Percentiles rank a stretch among this genome's conserved stretches.
Conservation (phyloP, 2,797 vertebrate genomes). For the Typhlichthys eigenmanni region DNA sequence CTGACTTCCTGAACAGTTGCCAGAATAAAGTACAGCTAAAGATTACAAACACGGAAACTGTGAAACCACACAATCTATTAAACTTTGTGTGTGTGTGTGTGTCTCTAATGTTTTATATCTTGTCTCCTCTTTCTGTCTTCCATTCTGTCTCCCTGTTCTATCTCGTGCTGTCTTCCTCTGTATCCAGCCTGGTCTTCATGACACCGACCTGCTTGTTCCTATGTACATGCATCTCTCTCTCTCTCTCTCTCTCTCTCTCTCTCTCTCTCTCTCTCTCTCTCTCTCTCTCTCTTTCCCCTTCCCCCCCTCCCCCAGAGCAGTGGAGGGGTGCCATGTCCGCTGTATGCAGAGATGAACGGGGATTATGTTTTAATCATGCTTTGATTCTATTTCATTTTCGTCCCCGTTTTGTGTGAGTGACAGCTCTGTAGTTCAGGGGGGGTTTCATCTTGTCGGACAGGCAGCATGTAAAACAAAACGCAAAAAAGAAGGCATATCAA, state of each 20-base stretch:
- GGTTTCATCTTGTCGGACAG: conserved; percentile 44
- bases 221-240: conserved; percentile 2
- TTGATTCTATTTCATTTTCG: conserved; percentile 43
- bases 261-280: conserved; percentile 9
- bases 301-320: too few relatives aligned
- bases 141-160: not conserved
- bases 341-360: conserved; percentile 28
- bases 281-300: conserved; percentile 4
- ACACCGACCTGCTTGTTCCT: not conserved
- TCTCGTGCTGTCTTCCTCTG: not conserved
- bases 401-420: not conserved
- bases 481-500: too few relatives aligned
- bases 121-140: not conserved
- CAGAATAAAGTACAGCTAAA: too few relatives aligned
- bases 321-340: conserved; percentile 20
- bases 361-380: conserved; percentile 48
- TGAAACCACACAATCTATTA: not conserved
- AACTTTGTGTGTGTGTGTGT: not conserved
- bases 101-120: not conserved
- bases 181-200: too few relatives aligned
- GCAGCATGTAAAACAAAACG: too few relatives aligned
- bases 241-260: not conserved
- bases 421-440: conserved; percentile 20
- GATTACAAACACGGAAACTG: too few relatives aligned
- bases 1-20: too few relatives aligned